Evolutionary conservation across 2,113 vertebrate genomes (phyloP), one percentile per base, ranked within the genome.

Genomic region (Plotosus lineatus): DNA sequence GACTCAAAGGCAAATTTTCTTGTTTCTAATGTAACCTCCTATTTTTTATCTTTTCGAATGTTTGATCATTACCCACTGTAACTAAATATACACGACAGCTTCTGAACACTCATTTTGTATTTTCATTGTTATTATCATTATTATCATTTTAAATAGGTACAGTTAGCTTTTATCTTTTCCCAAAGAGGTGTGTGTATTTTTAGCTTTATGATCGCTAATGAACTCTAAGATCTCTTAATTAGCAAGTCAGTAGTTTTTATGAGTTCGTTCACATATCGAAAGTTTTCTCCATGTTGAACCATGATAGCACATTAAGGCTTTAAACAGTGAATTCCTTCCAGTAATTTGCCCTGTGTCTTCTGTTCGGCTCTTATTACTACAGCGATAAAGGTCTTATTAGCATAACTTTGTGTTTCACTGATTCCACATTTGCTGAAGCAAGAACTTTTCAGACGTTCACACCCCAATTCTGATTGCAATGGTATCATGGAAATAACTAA

Each of bases 351-450:
- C 26, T 23, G 53, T 50, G 23, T 9, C 26, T 63, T 81, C 58
- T 61, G 68, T 10, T 40, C 21, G 40, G 79, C 28, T 50, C 65
- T 55, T 79, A 65, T 38, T 73, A 73, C 4, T 23, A 61, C n/a
- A 5, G 17, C 11, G 48, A 65, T 56, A 81, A 81, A 81, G 61
- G 80, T 81, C 60, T 66, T 66, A 56, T 75, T 81, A 66, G 58
- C 72, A 68, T 75, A 81, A 36, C 38, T 17, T 75, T 81, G 72
- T 48, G 50, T 81, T 81, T 26, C 7, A 46, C 48, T 68, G 48
- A 55, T 81, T 81, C 38, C 38, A 76, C 61, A 55, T 81, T 81
- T 81, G 12, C 79, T 40, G n/a, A 79, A 51, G 36, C 77, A 53
- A 75, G 72, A 44, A 58, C 60, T 68, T 75, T 68, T 68, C 36